These are phyloP conservation scores for Macquaria ambigua DNA, from an alignment of 2,113 vertebrate species.

Conservation along the genomic window DNA sequence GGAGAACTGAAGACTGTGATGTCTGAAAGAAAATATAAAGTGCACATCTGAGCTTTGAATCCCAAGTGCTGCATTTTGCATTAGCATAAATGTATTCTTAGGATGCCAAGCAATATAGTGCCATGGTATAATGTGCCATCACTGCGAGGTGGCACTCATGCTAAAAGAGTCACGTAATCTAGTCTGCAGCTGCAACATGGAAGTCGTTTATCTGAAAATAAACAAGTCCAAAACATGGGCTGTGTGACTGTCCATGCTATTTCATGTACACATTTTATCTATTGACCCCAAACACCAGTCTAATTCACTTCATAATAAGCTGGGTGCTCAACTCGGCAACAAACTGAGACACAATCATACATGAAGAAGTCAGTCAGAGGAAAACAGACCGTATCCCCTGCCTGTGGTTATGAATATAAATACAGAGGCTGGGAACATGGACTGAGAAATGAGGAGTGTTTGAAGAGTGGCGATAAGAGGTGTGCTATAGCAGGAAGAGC, in stretches of 20 bases:
- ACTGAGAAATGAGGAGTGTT: background rate
- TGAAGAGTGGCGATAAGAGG: conserved; percentile 1
- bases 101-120: conserved; percentile 32
- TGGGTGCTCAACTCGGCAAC: background rate
- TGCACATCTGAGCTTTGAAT: conserved; percentile 19
- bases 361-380: conserved; percentile 3
- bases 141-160: conserved; percentile 11
- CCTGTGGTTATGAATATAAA: conserved; percentile 6
- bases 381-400: conserved; percentile 1
- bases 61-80: conserved; percentile 47
- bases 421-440: background rate
- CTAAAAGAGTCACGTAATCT: background rate
- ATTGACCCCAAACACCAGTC: background rate
- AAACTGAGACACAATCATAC: background rate
- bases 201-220: background rate
- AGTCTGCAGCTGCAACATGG: background rate
- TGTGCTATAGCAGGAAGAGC: background rate
- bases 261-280: background rate
- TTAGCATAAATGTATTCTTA: conserved; percentile 46
- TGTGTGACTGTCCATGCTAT: background rate
- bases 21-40: conserved; percentile 21
- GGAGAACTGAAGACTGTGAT: background rate
- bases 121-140: conserved; percentile 27
- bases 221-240: background rate
- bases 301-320: conserved; percentile 11